A percentile compares a stretch with the other conserved stretches of the same genome.
Conservation (phyloP, 2,113 vertebrate genomes). For the Chamaea fasciata region DNA sequence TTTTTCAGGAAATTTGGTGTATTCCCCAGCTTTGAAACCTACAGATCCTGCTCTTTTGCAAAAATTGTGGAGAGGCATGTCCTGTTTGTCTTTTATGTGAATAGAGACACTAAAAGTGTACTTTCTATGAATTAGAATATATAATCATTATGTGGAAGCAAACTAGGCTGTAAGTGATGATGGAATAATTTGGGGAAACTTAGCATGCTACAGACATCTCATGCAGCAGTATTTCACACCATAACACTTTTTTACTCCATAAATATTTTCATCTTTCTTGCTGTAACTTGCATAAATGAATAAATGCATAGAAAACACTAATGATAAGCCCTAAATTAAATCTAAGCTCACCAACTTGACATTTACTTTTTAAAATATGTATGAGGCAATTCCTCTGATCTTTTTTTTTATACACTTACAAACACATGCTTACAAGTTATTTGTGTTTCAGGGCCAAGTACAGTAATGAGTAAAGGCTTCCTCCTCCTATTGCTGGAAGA, state of each 20-base stretch:
- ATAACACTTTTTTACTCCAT: not conserved
- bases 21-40: not conserved
- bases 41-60: not conserved
- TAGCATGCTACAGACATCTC: not conserved
- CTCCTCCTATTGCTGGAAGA: not conserved
- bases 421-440: not conserved
- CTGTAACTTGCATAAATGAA: slow-evolving; percentile 45
- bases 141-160: not conserved
- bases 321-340: slow-evolving; percentile 29
- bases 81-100: not conserved
- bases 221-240: not conserved
- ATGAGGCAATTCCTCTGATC: slow-evolving; percentile 42
- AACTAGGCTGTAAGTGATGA: not conserved
- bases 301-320: slow-evolving; percentile 37
- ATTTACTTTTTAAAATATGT: slow-evolving; percentile 37
- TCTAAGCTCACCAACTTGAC: slow-evolving; percentile 13
- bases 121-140: not conserved
- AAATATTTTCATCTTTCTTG: slow-evolving; percentile 40
- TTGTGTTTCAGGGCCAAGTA: not conserved
- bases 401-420: not conserved
- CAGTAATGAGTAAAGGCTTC: not conserved
- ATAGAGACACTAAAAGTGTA: not conserved
- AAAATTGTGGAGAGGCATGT: not conserved
- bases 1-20: not conserved
- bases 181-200: not conserved